These are phyloP conservation scores for Anarrhichthys ocellatus DNA, from an alignment of 2,113 vertebrate species.

Conservation along the genomic window DNA sequence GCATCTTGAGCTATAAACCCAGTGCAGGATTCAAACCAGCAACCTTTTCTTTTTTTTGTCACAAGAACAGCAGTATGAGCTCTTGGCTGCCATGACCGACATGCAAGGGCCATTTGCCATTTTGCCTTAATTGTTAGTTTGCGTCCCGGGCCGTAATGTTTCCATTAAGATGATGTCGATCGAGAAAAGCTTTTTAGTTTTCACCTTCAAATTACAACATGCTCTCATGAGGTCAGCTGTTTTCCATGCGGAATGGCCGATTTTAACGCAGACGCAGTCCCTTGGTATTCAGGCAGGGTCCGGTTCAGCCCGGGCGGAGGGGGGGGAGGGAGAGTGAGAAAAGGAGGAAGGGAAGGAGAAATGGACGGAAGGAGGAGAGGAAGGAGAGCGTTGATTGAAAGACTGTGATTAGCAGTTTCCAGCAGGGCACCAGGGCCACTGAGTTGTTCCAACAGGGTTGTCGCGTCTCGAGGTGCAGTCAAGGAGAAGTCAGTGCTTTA, in stretches of 20 bases:
- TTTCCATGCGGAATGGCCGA: slow-evolving; percentile 73
- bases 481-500: slow-evolving; percentile 82
- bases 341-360: slow-evolving; percentile 36
- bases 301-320: slow-evolving; percentile 38
- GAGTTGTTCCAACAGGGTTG: slow-evolving; percentile 75
- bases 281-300: slow-evolving; percentile 70
- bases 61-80: slow-evolving; percentile 28
- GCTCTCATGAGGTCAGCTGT: slow-evolving; percentile 80
- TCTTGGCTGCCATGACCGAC: slow-evolving; percentile 20
- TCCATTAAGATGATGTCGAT: slow-evolving; percentile 81
- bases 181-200: slow-evolving; percentile 79
- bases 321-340: slow-evolving; percentile 49
- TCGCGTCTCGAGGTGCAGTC: slow-evolving; percentile 78
- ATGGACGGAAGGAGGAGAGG: slow-evolving; percentile 42
- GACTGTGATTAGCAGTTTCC: slow-evolving; percentile 81
- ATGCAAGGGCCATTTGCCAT: slow-evolving; percentile 35
- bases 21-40: slow-evolving; percentile 33
- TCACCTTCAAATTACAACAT: slow-evolving; percentile 81
- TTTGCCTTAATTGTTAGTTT: slow-evolving; percentile 77
- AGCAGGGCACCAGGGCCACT: slow-evolving; percentile 56
- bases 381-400: slow-evolving; percentile 76
- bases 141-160: slow-evolving; percentile 69
- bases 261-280: slow-evolving; percentile 76
- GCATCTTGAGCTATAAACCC: slow-evolving; percentile 1
- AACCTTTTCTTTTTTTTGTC: slow-evolving; percentile 5